Conservation (phyloP, 1,140 invertebrate species). For the Tribolium madens region DNA sequence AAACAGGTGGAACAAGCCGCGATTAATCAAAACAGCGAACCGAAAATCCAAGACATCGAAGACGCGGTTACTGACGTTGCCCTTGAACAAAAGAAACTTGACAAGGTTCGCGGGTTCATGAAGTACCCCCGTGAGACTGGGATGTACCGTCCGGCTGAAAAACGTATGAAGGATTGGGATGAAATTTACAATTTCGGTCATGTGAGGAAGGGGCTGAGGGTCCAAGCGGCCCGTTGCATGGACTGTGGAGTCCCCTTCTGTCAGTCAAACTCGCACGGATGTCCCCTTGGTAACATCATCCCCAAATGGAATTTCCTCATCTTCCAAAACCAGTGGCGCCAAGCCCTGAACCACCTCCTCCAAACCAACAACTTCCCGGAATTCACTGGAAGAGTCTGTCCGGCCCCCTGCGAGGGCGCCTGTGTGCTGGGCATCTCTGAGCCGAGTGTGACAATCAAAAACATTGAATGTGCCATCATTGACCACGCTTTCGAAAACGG, state of each 20-base stretch:
- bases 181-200: slow-evolving; percentile 93
- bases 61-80: slow-evolving; percentile 83
- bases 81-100: slow-evolving; percentile 84
- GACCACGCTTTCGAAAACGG: slow-evolving; percentile 98
- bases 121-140: slow-evolving; percentile 92
- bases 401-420: slow-evolving; percentile 98
- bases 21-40: slow-evolving; percentile 63
- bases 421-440: slow-evolving; percentile 97
- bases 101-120: slow-evolving; percentile 91
- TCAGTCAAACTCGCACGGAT: slow-evolving; percentile 92
- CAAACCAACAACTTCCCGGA: slow-evolving; percentile 99
- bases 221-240: slow-evolving; percentile 98
- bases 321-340: slow-evolving; percentile 94
- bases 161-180: slow-evolving; percentile 93
- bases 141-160: slow-evolving; percentile 85
- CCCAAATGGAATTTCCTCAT: slow-evolving; percentile 99
- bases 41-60: slow-evolving; percentile 86
- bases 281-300: slow-evolving; percentile 98
- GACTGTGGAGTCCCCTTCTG: slow-evolving; percentile 99
- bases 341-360: slow-evolving; percentile 94
- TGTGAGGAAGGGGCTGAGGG: slow-evolving; percentile 88
- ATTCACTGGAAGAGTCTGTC: slow-evolving; percentile 98
- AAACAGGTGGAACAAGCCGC: slow-evolving; percentile 72
- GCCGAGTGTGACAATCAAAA: slow-evolving; percentile 98
- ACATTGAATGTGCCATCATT: slow-evolving; percentile 99